Evolutionary conservation across 2,888 invertebrate species (phyloP), one percentile per base, ranked within the genome.

Genomic region (Sphinx pinastri): DNA sequence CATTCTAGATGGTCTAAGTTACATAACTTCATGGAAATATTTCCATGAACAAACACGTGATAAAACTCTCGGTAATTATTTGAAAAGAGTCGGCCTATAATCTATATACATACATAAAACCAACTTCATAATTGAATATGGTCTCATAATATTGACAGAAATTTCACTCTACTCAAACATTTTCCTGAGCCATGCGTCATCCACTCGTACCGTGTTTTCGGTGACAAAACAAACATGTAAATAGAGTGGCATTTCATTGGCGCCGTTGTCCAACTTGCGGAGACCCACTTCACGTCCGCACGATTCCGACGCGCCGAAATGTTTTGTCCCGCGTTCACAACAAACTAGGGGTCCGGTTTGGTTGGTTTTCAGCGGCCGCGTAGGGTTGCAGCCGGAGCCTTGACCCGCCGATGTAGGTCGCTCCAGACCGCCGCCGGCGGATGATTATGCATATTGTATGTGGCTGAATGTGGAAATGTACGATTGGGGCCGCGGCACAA

Each of bases 381-480:
- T 76, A 71, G 67, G 71, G 69, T 66, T 57, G 57, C 66, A 58
- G 31, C 49, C 25, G 54, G 55, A 77, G 75, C 86, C 87, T 87
- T 86, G 86, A 84, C 86, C 84, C 71, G 76, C 68, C 57, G 67
- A 87, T 81, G 75, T 87, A 79, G 87, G 87, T 84, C 87, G 75
- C 72, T 71, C 75, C 76, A 75, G 74, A 73, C 73, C 77, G 76
- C 77, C 77, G 72, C 70, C 75, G 77, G 76, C 74, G 79, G 79
- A 74, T 80, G 76, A 83, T 82, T 84, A 82, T 85, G 85, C 85
- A 85, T 82, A 84, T 85, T 84, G 79, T 77, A 82, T 84, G 76
- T 71, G 73, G 79, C 74, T 79, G 79, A 82, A 81, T 79, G 80
- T 74, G 76, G 73, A 77, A 75, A 73, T 78, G 79, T 79, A 77